Base-by-base conservation (phyloP, 2,797 vertebrate species). In the Premnoplex brunnescens region DNA sequence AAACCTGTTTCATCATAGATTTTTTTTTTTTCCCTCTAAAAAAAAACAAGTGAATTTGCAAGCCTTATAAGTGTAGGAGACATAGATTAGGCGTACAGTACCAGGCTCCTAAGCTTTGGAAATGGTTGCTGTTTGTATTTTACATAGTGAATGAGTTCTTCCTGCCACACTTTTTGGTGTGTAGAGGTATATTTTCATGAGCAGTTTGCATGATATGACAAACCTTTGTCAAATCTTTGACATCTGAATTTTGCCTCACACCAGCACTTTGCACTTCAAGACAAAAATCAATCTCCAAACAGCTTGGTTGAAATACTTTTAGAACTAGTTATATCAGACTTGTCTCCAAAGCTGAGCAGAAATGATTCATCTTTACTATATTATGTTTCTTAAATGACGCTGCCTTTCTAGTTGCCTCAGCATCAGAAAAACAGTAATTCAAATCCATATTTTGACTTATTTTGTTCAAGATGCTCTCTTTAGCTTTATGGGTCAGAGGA, bases 241-340 rank as follows among this genome's bases (percentile, higher is more conserved):
- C 39, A 73, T 66, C 37, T 76, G 39, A 79, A 67, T 92, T 89
- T 87, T 79, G 27, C 41, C 48, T 89, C 37, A 74, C 26, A 76
- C 18, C 16, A 63, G 30, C 8, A 44, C 52, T 91, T 85, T 46
- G 11, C 23, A 71, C 11, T 87, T 91, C n/a, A 76, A 92, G 76
- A 66, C 14, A 87, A 69, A 87, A 77, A 10, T 3, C 3, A 6
- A 34, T 28, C 34, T 89, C n/a, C 22, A 86, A 81, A 79, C 18
- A 73, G 20, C 10, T 63, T 89, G 86, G 39, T 22, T 87, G 36
- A 92, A 92, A 63, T 92, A 82, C 51, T 82, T 91, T 89, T 89
- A 34, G 11, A 34, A 89, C 37, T 85, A 17, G 2, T 85, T 85
- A n/a, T 69, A 55, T 41, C n/a, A 52, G 26, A 71, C 66, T 85